Base-by-base conservation (phyloP, 1,140 invertebrate species). In the Drosophila elegans region DNA sequence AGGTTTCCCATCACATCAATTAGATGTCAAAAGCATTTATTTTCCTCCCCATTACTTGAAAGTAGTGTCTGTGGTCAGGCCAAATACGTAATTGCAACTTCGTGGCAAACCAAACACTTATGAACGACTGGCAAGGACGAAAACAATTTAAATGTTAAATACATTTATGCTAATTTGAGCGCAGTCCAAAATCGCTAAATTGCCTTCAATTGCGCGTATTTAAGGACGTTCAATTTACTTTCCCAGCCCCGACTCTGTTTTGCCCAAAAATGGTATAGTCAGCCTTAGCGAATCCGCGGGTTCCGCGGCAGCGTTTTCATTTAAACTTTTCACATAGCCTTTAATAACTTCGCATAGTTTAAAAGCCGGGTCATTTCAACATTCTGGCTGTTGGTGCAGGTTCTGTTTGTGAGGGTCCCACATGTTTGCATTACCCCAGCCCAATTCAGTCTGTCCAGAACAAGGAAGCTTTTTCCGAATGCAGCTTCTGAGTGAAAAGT, bases 61-160 rank as follows among this genome's bases (percentile, higher is more conserved):
- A 16, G 10, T 32, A 25, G 27, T 49, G 36, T 27, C 36, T 34
- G 25, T 34, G 45, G 63, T 42, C 36, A 34, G 54, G 54, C 12
- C 16, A 16, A 27, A 44, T 44, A 16, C 21, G n/a, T 60, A 49
- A 32, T 27, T 51, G 45, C 46, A 45, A 49, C 61, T 27, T 44
- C 29, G 16, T 21, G 53, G 5, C n/a, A 10, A 6, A 49, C 25
- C 12, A 10, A 41, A 49, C 57, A 53, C 49, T 64, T 77, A 64
- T 78, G 78, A 74, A 78, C 74, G 82, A 56, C 68, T 82, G 64
- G 45, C 63, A 64, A 57, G 57, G 38, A 60, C 64, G 75, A 62
- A 81, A 76, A 76, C 78, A 75, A 86, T 85, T 90, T 90, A 78
- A 82, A 80, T 90, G 81, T 76, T 86, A 82, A 90, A 90, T 90